Conservation (phyloP, 2,797 vertebrate species). For the Acestrorhynchus altus region DNA sequence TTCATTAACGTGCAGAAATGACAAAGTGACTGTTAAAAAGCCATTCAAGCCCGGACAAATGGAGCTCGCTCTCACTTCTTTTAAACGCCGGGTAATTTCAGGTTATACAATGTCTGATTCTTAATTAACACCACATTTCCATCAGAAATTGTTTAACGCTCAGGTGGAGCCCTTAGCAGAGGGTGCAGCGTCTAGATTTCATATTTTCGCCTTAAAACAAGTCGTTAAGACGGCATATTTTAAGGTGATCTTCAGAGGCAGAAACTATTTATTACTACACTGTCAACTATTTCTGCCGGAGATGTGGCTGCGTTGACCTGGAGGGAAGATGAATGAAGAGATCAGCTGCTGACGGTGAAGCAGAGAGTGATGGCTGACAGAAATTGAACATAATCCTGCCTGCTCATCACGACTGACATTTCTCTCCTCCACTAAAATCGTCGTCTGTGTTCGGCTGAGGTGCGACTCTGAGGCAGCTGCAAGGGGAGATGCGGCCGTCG, state of each 20-base stretch:
- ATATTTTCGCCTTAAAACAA: constrained; percentile 42
- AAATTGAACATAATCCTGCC: neutral
- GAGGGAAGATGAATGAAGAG: constrained; percentile 12
- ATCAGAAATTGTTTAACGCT: constrained; percentile 48
- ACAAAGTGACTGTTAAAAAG: constrained; percentile 57
- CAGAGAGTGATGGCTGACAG: neutral
- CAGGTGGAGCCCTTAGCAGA: constrained; percentile 62
- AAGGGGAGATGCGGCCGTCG: constrained; percentile 32
- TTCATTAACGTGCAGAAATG: constrained; percentile 49
- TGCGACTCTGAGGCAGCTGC: constrained; percentile 31
- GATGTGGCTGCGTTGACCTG: neutral
- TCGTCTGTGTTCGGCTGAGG: constrained; percentile 18
- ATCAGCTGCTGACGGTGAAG: neutral
- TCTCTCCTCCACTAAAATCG: constrained; percentile 2
- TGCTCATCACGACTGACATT: constrained; percentile 10
- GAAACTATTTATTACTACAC: constrained; percentile 16
- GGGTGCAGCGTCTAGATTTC: constrained; percentile 54
- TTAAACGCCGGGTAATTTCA: constrained; percentile 57
- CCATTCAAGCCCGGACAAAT: constrained; percentile 48
- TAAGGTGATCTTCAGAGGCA: neutral
- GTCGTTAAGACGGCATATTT: constrained; percentile 33
- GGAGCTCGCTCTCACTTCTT: constrained; percentile 44
- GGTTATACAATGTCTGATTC: constrained; percentile 48
- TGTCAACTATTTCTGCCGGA: constrained; percentile 1
- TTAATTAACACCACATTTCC: constrained; percentile 54